Evolutionary conservation across 2,888 invertebrate species (phyloP), one percentile per base, ranked within the genome.

Genomic region (Megalurothrips usitatus): DNA sequence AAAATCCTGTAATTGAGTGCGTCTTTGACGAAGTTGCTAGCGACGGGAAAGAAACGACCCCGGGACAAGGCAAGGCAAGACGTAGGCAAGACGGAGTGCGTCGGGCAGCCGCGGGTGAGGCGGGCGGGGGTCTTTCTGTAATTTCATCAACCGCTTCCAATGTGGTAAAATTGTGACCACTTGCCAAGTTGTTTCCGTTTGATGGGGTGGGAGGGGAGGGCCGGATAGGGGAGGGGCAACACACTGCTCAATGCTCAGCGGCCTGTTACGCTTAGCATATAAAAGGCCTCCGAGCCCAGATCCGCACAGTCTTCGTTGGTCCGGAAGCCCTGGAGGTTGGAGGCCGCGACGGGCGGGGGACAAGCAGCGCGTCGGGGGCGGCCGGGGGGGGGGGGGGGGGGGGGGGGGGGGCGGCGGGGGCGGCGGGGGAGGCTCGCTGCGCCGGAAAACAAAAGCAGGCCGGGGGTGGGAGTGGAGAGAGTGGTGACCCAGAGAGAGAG

Each of bases 191-290:
- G 34, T 43, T 43, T 58, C 14, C 58, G 58, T 19, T 19, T 58
- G 19, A 58, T 58, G 58, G 19, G 58, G 58, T 58, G 58, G 58
- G 58, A 58, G 19, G 58, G 34, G 34, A 43, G 34, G 34, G 34
- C 2, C 3, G 34, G 34, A 43, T n/a, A n/a, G n/a, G 34, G 34
- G 34, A 10, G 23, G 68, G 23, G 68, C 11, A 26, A 75, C 68
- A 75, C 68, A 75, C 68, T 68, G 68, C 58, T 58, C 58, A 58
- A 58, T 58, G 58, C 58, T 58, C 58, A 52, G 68, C n/a, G 68
- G n/a, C 68, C 68, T 23, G 68, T 23, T 23, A 26, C 68, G 68
- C 68, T 75, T 75, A 75, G 68, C 68, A 75, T 75, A 75, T 75
- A 75, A 75, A 75, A 75, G 68, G 68, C 68, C 68, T 75, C 68